A percentile compares a stretch with the other conserved stretches of the same genome.
phyloP scores from a whole-genome alignment of 2,113 vertebrate genomes.

The Tursiops truncatus region DNA sequence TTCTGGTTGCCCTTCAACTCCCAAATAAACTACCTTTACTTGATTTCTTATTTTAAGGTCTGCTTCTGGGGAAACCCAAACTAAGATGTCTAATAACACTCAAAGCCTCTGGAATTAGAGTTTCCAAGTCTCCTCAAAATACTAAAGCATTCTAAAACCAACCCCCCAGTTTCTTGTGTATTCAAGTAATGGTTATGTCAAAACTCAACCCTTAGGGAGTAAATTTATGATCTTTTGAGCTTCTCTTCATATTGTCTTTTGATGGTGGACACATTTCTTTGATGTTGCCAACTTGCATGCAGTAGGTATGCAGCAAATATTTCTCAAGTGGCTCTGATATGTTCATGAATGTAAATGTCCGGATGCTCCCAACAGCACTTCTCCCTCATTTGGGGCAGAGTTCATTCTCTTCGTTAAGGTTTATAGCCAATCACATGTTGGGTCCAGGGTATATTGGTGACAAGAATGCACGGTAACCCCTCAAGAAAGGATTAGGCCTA shows the following conservation, averaged over 20 bases:
- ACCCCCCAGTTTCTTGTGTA: neutral
- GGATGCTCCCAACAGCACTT: neutral
- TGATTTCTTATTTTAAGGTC: slow-evolving; percentile 47
- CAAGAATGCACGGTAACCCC: neutral
- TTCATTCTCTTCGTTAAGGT: neutral
- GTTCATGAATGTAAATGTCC: neutral
- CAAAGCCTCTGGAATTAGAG: neutral
- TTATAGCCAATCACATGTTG: neutral
- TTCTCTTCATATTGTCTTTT: slow-evolving; percentile 16
- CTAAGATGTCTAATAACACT: neutral
- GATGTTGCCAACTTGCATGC: neutral
- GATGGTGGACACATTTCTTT: neutral
- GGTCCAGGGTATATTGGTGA: neutral
- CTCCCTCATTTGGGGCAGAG: neutral
- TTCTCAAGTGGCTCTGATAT: neutral
- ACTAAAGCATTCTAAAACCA: slow-evolving; percentile 9
- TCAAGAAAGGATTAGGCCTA: slow-evolving; percentile 5
- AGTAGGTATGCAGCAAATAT: neutral
- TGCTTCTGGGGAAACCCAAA: neutral
- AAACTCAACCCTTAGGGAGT: neutral
- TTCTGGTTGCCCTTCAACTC: neutral
- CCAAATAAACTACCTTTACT: slow-evolving; percentile 32
- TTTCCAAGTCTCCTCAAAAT: slow-evolving; percentile 27
- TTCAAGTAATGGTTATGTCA: neutral
- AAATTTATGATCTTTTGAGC: neutral